Percentiles rank a stretch among this genome's conserved stretches.
phyloP scores from a whole-genome alignment of 2,797 vertebrate genomes.

The Falco cherrug region DNA sequence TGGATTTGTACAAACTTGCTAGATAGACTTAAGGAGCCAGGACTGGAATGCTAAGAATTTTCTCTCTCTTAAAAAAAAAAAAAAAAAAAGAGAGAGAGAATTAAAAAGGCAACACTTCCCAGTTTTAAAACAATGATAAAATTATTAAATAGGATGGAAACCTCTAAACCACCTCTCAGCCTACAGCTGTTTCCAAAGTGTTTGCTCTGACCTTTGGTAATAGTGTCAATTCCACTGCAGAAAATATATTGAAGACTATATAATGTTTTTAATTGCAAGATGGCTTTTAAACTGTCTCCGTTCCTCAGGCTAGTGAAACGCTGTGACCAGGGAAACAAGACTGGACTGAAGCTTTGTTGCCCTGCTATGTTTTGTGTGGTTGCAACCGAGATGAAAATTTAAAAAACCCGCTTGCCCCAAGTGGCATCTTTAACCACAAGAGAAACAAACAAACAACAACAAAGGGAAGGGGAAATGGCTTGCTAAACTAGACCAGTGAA shows the following conservation, averaged over 20 bases:
- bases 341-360: conserved; percentile 8
- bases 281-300: conserved; percentile 57
- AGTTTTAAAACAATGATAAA: conserved; percentile 53
- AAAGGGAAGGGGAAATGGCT: conserved; percentile 15
- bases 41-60: conserved; percentile 91
- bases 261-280: conserved; percentile 59
- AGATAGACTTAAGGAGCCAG: conserved; percentile 86
- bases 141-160: conserved; percentile 39
- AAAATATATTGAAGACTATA: conserved; percentile 46
- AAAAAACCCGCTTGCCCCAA: neutral
- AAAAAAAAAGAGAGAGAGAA: neutral
- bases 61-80: neutral
- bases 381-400: conserved; percentile 10
- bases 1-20: conserved; percentile 91
- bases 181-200: conserved; percentile 47
- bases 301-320: conserved; percentile 39
- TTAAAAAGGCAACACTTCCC: conserved; percentile 32
- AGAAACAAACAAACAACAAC: conserved; percentile 34
- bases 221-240: conserved; percentile 36
- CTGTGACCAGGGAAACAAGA: conserved; percentile 4
- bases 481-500: neutral
- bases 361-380: neutral
- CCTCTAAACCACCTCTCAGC: conserved; percentile 40
- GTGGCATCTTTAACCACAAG: conserved; percentile 23
- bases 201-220: conserved; percentile 58